phyloP scores from a whole-genome alignment of 2,888 invertebrate genomes.

The Eurytoma californica region DNA sequence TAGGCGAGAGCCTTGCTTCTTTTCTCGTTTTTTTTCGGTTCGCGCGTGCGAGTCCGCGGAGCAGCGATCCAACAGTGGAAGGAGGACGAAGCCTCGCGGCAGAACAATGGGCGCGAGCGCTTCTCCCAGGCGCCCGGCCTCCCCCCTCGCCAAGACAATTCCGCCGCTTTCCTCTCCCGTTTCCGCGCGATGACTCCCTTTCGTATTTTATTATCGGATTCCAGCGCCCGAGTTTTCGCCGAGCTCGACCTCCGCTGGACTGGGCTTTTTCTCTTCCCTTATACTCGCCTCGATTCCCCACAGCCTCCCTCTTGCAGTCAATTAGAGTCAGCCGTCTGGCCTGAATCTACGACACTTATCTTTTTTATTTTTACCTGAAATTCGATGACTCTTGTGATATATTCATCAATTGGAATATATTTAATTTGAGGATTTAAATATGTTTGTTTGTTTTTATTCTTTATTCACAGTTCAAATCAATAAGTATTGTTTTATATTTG shows the following conservation, averaged over 20 bases:
- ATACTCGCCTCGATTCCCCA: too few relatives aligned
- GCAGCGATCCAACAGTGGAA: not conserved
- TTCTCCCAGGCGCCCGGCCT: not conserved
- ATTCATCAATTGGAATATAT: too few relatives aligned
- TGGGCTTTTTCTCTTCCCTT: not conserved
- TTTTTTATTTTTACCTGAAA: too few relatives aligned
- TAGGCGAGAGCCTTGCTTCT: not conserved
- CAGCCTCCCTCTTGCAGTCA: too few relatives aligned
- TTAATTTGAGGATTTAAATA: too few relatives aligned
- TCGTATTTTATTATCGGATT: conserved; percentile 47
- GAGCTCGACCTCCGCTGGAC: conserved; percentile 33
- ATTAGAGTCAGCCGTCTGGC: too few relatives aligned
- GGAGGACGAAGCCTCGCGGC: not conserved
- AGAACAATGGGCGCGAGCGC: not conserved
- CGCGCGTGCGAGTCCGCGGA: not conserved
- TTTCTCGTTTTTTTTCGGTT: not conserved
- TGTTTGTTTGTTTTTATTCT: too few relatives aligned
- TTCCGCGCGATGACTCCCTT: conserved; percentile 7
- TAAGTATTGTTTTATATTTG: too few relatives aligned
- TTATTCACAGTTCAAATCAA: too few relatives aligned
- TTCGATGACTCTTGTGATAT: too few relatives aligned
- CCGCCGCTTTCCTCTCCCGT: conserved; percentile 12
- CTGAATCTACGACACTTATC: too few relatives aligned
- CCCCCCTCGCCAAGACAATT: conserved; percentile 33
- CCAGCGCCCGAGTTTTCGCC: conserved; percentile 37